Conservation (phyloP, 1,140 invertebrate species). For the Lucilia cuprina region DNA sequence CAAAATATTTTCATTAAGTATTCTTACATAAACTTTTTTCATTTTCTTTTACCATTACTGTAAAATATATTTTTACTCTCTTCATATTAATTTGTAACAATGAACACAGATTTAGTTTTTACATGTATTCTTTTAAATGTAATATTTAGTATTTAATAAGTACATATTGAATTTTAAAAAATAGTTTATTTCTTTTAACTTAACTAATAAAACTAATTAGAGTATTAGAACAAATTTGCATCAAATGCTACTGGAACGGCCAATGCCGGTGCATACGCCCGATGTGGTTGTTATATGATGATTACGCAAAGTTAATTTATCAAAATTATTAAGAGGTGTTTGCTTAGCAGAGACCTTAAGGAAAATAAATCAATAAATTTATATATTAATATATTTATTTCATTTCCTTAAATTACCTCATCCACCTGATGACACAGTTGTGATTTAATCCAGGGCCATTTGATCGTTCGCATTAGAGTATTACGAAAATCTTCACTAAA, state of each 20-base stretch:
- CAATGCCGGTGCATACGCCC: slow-evolving; percentile 47
- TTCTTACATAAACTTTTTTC: neutral
- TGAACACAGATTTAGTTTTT: slow-evolving; percentile 36
- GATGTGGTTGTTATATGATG: slow-evolving; percentile 59
- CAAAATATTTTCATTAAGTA: slow-evolving; percentile 14
- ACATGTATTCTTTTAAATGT: slow-evolving; percentile 14
- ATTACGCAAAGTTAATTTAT: slow-evolving; percentile 49
- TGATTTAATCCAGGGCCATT: slow-evolving; percentile 66
- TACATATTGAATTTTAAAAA: neutral
- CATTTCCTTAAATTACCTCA: slow-evolving; percentile 44
- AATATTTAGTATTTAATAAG: neutral
- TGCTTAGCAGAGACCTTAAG: slow-evolving; percentile 39
- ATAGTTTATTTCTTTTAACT: neutral
- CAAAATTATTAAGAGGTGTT: slow-evolving; percentile 50
- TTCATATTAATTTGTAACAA: slow-evolving; percentile 34
- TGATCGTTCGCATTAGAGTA: slow-evolving; percentile 72
- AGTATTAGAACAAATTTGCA: slow-evolving; percentile 15
- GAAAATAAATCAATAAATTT: neutral
- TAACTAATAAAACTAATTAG: neutral
- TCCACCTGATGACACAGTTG: slow-evolving; percentile 54
- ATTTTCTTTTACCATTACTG: neutral
- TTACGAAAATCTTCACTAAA: slow-evolving; percentile 79
- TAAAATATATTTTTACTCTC: neutral
- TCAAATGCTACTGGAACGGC: slow-evolving; percentile 58
- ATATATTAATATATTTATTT: neutral